phyloP scores from a whole-genome alignment of 2,888 invertebrate species.

The Cerastis leucographa region DNA sequence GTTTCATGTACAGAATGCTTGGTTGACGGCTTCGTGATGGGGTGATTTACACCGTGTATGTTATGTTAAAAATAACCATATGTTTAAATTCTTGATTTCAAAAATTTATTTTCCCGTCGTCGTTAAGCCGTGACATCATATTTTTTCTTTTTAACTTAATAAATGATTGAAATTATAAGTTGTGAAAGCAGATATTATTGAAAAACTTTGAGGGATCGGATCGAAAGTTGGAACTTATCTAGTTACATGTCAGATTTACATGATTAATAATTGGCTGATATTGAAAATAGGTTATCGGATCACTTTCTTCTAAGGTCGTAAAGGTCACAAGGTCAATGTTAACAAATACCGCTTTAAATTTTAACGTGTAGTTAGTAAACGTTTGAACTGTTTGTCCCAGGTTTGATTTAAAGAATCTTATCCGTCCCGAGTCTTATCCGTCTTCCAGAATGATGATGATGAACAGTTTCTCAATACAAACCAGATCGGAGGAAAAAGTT shows the following conservation, averaged over 20 bases:
- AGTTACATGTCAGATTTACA: background rate
- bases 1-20: no score
- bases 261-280: constrained; percentile 18
- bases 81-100: background rate
- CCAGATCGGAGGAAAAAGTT: no score
- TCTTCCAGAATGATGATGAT: no score
- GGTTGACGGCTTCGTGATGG: no score
- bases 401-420: no score
- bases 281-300: background rate
- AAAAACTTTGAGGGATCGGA: constrained; percentile 21
- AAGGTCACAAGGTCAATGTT: background rate
- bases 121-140: background rate
- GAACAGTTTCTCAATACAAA: no score
- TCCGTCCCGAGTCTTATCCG: no score
- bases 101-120: background rate
- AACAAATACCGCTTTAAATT: background rate
- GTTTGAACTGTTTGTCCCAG: no score
- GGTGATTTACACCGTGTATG: no score
- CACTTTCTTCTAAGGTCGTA: background rate
- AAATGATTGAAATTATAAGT: constrained; percentile 13
- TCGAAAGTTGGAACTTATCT: constrained; percentile 23
- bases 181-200: constrained; percentile 4
- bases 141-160: background rate
- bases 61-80: no score
- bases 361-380: background rate